Percentiles rank a stretch among this genome's conserved stretches.
Evolutionary conservation across 2,113 vertebrate genomes (phyloP).

Genomic region (Microtus montanus): DNA sequence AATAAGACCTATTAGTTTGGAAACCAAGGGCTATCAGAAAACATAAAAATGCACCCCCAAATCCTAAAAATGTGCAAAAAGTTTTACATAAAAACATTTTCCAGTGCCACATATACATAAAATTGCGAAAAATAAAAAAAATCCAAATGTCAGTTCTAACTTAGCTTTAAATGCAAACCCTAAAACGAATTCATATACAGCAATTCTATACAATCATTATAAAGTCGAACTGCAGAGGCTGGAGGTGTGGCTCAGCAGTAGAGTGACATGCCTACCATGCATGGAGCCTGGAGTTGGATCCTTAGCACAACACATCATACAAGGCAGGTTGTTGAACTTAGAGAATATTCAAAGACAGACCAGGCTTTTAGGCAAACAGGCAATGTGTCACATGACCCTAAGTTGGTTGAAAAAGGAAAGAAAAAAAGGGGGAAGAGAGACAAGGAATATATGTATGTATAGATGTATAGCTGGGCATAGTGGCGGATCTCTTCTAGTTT

Average conservation of each 20-base stretch:
- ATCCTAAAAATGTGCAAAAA: not conserved
- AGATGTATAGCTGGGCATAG: not conserved
- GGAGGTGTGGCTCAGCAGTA: not conserved
- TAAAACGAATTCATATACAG: not conserved
- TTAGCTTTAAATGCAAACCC: not conserved
- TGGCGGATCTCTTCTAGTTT: not conserved
- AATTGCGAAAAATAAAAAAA: slow-evolving; percentile 18
- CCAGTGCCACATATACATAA: not conserved
- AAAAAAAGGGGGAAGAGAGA: no score
- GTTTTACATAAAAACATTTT: slow-evolving; percentile 9
- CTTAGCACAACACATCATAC: not conserved
- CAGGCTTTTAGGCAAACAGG: not conserved
- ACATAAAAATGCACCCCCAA: not conserved
- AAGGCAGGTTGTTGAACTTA: not conserved
- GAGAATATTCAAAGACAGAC: not conserved
- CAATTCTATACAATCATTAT: not conserved
- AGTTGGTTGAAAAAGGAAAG: not conserved
- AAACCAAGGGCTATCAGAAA: slow-evolving; percentile 31
- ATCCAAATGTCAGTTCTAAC: not conserved
- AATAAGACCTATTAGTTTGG: not conserved
- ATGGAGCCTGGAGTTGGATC: not conserved
- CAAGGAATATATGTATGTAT: not conserved
- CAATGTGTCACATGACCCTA: not conserved
- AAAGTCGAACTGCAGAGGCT: not conserved
- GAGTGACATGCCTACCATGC: not conserved